These are phyloP conservation scores for Gnathochromis pfefferi DNA, from an alignment of 2,113 vertebrate genomes.

Conservation along the genomic window DNA sequence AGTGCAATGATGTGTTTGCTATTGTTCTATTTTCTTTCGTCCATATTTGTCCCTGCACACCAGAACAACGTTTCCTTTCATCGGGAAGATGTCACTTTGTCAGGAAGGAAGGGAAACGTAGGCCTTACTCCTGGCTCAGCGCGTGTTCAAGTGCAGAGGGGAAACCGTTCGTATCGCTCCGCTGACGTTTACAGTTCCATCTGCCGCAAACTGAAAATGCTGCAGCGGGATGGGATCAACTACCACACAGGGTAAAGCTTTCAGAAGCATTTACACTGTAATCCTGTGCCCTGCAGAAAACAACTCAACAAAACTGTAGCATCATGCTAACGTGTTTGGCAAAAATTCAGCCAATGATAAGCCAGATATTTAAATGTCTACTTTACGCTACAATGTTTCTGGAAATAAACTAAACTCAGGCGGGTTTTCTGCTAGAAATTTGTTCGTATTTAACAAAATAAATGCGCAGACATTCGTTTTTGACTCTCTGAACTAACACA, in stretches of 20 bases:
- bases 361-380: not conserved
- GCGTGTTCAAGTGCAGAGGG: fast-evolving
- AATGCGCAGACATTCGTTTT: fast-evolving
- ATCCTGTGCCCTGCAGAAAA: not conserved
- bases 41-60: not conserved
- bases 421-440: not conserved
- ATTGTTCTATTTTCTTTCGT: not conserved
- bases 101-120: not conserved
- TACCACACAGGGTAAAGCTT: not conserved
- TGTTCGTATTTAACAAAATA: not conserved
- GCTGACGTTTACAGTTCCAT: not conserved
- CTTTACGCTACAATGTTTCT: not conserved
- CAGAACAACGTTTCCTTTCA: not conserved
- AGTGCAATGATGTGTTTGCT: too few relatives aligned
- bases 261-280: fast-evolving
- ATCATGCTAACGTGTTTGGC: not conserved
- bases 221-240: not conserved
- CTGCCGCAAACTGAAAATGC: not conserved
- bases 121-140: not conserved
- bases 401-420: not conserved
- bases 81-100: not conserved
- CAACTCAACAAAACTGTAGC: not conserved
- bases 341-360: not conserved
- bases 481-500: not conserved
- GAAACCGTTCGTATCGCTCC: not conserved